A percentile compares a stretch with the other conserved stretches of the same genome.
Evolutionary conservation across 2,888 invertebrate species (phyloP).

Genomic region (Tenthredo notha): DNA sequence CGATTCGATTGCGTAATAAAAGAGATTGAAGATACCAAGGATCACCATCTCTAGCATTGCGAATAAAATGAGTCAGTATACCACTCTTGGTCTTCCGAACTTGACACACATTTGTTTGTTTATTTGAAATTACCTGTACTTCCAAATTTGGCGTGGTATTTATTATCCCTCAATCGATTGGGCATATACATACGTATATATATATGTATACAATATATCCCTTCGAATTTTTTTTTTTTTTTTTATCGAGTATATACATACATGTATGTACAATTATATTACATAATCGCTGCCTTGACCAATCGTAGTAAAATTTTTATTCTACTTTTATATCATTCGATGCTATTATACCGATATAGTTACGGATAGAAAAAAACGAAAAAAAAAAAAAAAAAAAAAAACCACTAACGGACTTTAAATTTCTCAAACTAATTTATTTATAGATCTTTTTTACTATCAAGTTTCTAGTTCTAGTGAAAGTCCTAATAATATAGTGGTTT

Average conservation of each 20-base stretch:
- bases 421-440: not conserved
- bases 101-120: conserved; percentile 43
- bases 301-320: not conserved
- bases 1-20: not conserved
- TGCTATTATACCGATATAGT: not conserved
- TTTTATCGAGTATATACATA: not conserved
- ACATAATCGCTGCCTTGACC: conserved; percentile 9
- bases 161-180: not conserved
- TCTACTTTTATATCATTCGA: not conserved
- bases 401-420: no score
- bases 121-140: conserved; percentile 14
- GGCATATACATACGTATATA: not conserved
- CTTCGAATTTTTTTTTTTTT: not conserved
- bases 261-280: not conserved
- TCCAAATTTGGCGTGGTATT: conserved; percentile 42
- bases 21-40: not conserved
- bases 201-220: not conserved
- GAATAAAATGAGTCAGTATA: conserved; percentile 25
- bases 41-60: not conserved
- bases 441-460: not conserved
- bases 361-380: not conserved
- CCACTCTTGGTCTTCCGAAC: conserved; percentile 35
- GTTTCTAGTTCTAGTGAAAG: conserved; percentile 10
- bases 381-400: not conserved
- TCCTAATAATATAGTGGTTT: not conserved